A percentile compares a stretch with the other conserved stretches of the same genome.
Evolutionary conservation across 1,140 invertebrate species (phyloP).

Genomic region (Drosophila baimaii): DNA sequence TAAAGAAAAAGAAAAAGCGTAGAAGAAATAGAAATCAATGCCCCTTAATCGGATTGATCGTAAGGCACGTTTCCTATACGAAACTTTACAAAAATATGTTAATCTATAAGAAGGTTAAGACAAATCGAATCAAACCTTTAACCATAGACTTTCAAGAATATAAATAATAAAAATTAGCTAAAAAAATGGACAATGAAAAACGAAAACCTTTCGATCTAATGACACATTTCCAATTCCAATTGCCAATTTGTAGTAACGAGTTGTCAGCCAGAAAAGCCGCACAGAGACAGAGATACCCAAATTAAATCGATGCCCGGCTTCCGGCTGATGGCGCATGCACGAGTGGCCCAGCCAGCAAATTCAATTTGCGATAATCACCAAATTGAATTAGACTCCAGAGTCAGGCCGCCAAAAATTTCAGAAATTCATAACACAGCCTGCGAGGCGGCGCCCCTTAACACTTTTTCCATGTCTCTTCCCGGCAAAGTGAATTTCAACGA

Average conservation of each 20-base stretch:
- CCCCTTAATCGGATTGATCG: not conserved
- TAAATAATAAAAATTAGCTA: not conserved
- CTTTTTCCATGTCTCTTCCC: constrained; percentile 37
- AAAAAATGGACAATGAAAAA: constrained; percentile 8
- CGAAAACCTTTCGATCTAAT: not conserved
- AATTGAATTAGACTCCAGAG: constrained; percentile 70
- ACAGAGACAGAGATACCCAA: constrained; percentile 22
- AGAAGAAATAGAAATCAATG: not conserved
- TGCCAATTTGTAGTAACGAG: constrained; percentile 29
- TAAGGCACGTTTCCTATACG: not conserved
- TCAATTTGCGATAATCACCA: constrained; percentile 77
- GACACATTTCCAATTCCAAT: constrained; percentile 34
- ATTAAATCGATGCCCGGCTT: constrained; percentile 42
- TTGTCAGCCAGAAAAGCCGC: constrained; percentile 10
- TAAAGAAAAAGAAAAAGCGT: not conserved
- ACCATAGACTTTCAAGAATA: not conserved
- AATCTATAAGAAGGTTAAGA: not conserved
- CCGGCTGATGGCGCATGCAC: constrained; percentile 55
- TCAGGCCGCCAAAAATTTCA: constrained; percentile 68
- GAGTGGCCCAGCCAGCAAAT: constrained; percentile 54
- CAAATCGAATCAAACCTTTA: not conserved
- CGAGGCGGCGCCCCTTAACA: constrained; percentile 50
- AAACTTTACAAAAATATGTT: not conserved
- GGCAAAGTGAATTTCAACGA: constrained; percentile 77
- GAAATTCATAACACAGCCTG: constrained; percentile 70